Base-by-base conservation (phyloP, 2,797 vertebrate species). In the Diglossa cyanea region DNA sequence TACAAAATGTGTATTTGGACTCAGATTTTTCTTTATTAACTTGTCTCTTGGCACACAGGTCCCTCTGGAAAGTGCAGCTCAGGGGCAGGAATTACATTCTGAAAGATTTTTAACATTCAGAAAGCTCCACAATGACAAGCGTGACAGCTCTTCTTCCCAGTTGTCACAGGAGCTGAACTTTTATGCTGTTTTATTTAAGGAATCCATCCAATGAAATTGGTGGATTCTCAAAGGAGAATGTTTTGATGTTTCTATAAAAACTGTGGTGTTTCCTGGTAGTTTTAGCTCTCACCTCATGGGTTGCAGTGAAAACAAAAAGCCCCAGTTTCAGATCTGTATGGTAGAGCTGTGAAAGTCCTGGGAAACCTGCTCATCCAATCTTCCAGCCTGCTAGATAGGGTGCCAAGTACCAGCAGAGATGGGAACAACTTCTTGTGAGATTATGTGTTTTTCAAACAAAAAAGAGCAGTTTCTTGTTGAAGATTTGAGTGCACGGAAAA, bases 101-200 rank as follows among this genome's bases (percentile, higher is more conserved):
- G n/a, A 35, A 92, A 68, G 23, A 40, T 51, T 84, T 88, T 87
- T 82, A 81, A 62, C 15, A 37, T 82, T 84, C 58, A 70, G 54
- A 88, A 84, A 81, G 31, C 33, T 66, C 39, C 40, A 37, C 47
- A 58, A 68, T 31, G 45, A 51, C 62, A 84, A 74, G 42, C 11
- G 73, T 4, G 5, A 63, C 10, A 74, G 21, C 11, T 45, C 42
- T n/a, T 63, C 58, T 67, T 71, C 20, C 44, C 60, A 51, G 15
- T 37, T 58, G 7, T 78, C 67, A 83, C 9, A 6, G 18, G 45
- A 91, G 28, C 18, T 81, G 54, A 80, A 68, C 24, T 71, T 84
- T 13, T 18, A 33, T 19, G 44, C 6, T 48, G 3, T 39, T 55
- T 74, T 42, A 10, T 82, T 91, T 80, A 71, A 93, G 44, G 23